Conservation (phyloP, 35 echinoderm and acorn worm genomes). For the Lytechinus variegatus region DNA sequence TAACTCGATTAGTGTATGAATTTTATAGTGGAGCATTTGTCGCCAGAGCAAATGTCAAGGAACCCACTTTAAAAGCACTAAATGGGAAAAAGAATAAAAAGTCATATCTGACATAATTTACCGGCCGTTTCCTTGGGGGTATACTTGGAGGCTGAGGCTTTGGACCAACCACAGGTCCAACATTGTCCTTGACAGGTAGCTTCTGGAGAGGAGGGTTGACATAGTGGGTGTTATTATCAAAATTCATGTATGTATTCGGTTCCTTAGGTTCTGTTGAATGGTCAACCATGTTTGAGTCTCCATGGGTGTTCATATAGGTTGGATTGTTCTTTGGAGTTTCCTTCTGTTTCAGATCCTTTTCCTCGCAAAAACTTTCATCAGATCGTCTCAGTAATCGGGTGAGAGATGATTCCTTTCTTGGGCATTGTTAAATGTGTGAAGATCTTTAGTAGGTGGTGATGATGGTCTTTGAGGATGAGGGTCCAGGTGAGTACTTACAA, state of each 20-base stretch:
- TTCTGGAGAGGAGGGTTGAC: neutral
- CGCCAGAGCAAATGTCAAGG: no score
- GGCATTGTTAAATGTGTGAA: neutral
- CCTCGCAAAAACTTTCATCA: neutral
- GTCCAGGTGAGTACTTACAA: neutral
- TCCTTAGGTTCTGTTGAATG: neutral
- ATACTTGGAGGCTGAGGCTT: neutral
- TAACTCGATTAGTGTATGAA: no score
- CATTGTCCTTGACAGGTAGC: neutral
- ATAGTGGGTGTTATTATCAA: slow-evolving; percentile 20
- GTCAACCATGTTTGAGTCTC: neutral
- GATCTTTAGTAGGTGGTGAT: neutral
- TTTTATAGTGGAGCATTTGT: no score
- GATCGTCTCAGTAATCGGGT: neutral
- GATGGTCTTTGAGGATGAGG: neutral
- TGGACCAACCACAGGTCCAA: neutral
- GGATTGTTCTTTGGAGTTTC: neutral
- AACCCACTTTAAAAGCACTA: no score
- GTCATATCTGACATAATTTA: neutral
- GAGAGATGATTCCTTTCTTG: neutral
- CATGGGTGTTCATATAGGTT: slow-evolving; percentile 9
- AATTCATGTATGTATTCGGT: neutral
- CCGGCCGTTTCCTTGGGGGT: neutral
- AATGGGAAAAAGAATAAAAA: no score
- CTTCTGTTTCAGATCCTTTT: neutral